Conservation (phyloP, 2,113 vertebrate genomes). For the Halichoeres trimaculatus region DNA sequence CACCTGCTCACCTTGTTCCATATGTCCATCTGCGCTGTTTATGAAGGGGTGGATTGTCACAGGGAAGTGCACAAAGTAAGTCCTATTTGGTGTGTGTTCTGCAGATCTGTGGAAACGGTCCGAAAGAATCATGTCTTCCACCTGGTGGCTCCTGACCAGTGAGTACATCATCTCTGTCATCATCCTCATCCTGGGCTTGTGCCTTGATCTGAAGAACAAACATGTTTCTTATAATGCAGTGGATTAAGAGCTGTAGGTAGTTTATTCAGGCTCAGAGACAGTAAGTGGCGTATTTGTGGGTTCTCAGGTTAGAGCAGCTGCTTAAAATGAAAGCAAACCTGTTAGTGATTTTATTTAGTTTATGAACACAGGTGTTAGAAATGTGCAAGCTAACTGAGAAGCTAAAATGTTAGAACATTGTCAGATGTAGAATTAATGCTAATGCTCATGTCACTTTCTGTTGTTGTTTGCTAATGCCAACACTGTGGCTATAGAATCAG, state of each 20-base stretch:
- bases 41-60: not conserved
- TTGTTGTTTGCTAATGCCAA: not conserved
- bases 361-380: not conserved
- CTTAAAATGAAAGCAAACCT: no score
- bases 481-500: not conserved
- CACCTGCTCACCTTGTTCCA: not conserved
- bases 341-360: not conserved
- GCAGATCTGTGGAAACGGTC: not conserved
- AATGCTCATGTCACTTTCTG: not conserved
- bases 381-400: not conserved
- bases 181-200: not conserved
- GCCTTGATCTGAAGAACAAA: no score
- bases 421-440: not conserved
- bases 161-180: slow-evolving; percentile 15
- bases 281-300: no score
- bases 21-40: not conserved
- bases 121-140: not conserved
- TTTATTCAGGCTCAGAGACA: no score
- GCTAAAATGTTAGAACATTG: not conserved
- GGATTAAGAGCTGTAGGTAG: no score
- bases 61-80: no score
- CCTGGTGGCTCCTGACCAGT: slow-evolving; percentile 36
- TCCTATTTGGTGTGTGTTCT: not conserved
- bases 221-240: no score
- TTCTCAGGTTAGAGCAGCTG: no score